Conservation (phyloP, 1,140 invertebrate species). For the Philotrypesis tridentata region DNA sequence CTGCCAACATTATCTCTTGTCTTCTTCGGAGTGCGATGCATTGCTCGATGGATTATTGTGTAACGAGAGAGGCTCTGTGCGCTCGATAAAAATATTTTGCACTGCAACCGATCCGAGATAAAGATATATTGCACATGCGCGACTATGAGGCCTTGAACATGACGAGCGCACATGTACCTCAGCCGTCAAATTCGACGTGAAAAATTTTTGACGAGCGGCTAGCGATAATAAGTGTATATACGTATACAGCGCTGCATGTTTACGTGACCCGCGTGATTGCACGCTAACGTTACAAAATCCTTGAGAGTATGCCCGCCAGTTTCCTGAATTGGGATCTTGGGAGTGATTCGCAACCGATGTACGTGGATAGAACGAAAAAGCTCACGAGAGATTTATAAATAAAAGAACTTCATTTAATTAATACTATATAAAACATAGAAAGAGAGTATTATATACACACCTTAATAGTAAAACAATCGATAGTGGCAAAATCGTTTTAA, state of each 20-base stretch:
- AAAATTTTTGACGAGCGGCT: slow-evolving; percentile 3
- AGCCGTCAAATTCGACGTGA: neutral
- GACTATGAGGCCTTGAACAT: neutral
- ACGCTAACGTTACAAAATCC: neutral
- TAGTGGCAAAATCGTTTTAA: neutral
- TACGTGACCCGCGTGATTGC: slow-evolving; percentile 8
- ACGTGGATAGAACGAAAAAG: neutral
- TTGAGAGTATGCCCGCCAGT: neutral
- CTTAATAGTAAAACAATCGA: neutral
- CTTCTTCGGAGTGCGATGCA: neutral
- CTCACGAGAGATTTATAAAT: neutral
- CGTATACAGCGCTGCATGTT: slow-evolving; percentile 29
- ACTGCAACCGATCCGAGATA: neutral
- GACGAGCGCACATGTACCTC: neutral
- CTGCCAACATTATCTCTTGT: neutral
- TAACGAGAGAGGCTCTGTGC: neutral
- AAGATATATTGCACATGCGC: neutral
- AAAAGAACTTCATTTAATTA: neutral
- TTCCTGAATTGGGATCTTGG: neutral
- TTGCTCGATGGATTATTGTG: neutral
- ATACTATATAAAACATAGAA: neutral
- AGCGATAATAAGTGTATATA: too few relatives aligned
- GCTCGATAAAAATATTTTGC: neutral
- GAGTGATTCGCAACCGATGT: neutral
- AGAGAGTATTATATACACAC: neutral